These are phyloP conservation scores for Rhinoderma darwinii DNA, from an alignment of 2,113 vertebrate genomes.

Conservation along the genomic window DNA sequence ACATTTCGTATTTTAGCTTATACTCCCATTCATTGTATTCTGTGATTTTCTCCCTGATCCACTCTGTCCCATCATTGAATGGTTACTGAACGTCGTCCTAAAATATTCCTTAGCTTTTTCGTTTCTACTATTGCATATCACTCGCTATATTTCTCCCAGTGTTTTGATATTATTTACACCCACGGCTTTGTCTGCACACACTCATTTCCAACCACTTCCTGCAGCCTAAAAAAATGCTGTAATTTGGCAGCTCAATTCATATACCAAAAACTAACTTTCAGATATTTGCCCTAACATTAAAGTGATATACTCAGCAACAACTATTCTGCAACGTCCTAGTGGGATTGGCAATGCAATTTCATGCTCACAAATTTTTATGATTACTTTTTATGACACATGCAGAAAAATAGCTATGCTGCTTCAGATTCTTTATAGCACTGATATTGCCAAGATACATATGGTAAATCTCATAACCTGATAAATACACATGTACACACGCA, in stretches of 20 bases:
- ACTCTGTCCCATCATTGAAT: neutral
- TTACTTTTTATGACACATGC: constrained; percentile 5
- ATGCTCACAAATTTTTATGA: constrained; percentile 36
- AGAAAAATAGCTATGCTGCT: neutral
- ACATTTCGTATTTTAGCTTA: neutral
- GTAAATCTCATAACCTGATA: too few species aligned
- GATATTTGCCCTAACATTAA: constrained; percentile 25
- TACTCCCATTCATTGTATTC: neutral
- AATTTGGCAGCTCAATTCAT: constrained; percentile 9
- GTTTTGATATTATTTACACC: neutral
- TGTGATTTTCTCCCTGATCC: neutral
- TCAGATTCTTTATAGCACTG: constrained; percentile 4
- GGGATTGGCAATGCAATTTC: constrained; percentile 1
- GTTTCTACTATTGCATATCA: neutral
- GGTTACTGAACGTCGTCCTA: neutral
- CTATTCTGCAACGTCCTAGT: neutral
- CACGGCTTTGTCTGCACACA: neutral
- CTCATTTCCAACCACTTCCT: neutral
- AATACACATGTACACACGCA: neutral
- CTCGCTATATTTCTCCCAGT: neutral
- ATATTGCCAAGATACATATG: neutral
- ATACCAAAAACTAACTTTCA: neutral
- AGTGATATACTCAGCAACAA: neutral
- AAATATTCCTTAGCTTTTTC: neutral
- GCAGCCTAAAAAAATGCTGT: neutral